Base-by-base conservation (phyloP, 2,113 vertebrate genomes). In the Cettia cetti region DNA sequence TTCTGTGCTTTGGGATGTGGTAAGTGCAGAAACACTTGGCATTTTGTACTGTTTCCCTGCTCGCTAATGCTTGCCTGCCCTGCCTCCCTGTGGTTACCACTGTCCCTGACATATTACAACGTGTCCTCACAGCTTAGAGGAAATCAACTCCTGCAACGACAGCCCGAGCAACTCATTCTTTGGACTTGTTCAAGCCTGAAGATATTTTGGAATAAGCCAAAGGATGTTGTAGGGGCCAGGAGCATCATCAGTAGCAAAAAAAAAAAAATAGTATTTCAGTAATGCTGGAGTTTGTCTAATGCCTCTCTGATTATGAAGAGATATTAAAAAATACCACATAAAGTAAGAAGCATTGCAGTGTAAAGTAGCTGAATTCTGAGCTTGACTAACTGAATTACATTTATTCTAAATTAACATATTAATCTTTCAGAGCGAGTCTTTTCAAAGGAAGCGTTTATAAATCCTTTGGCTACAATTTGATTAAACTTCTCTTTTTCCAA, bases 71-170 rank as follows among this genome's bases (percentile, higher is more conserved):
- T 33, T 82, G 82, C 42, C 80, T 89, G 89, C 66, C 45, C 91
- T 94, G 96, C 94, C 94, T 74, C 94, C 91, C 71, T 42, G 94
- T 57, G 94, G 94, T 50, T 8, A 10, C 19, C 56, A 71, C 45
- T 24, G 53, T 30, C 70, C 61, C 44, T 3, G 42, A 35, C 79
- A 56, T 4, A 13, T 0, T 75, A 2, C 33, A 33, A 3, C 2
- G 3, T 1, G n/a, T 22, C 33, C 33, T 11, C 45, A 16, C 31
- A 37, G 33, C 9, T 40, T 4, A 13, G 40, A 45, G 54, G 10
- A 37, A 39, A 85, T 3, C 31, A 4, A 12, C 42, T 37, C 15
- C 54, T 10, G 27, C 59, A 13, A 44, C 49, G 8, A 7, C 3
- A 37, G 56, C 37, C 64, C 5, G 0, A 40, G n/a, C 47, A 69